Evolutionary conservation across 2,797 vertebrate species (phyloP).

Genomic region (Labeo calbasu): DNA sequence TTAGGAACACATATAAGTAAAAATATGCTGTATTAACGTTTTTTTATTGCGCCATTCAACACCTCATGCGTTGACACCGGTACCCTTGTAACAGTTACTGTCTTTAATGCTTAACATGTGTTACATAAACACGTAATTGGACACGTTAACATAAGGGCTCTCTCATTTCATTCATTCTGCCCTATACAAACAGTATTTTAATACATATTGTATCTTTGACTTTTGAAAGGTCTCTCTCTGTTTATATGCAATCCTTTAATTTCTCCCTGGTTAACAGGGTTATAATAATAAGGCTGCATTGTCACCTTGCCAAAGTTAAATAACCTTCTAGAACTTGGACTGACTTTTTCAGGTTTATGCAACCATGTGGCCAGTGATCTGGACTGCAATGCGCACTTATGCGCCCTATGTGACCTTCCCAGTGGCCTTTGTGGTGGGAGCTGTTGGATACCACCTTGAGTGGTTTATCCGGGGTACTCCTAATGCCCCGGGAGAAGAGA

Average conservation of each 20-base stretch:
- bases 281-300: not conserved
- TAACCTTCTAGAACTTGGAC: not conserved
- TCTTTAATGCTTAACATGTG: not conserved
- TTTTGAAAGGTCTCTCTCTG: not conserved
- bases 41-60: not conserved
- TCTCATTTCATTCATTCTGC: not conserved
- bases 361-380: conserved; percentile 91
- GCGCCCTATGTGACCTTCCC: conserved; percentile 96
- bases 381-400: conserved; percentile 87
- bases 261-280: not conserved
- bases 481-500: conserved; percentile 80
- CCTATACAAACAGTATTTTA: not conserved
- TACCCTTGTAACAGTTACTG: not conserved
- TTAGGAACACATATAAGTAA: not conserved
- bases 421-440: conserved; percentile 93
- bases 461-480: conserved; percentile 89
- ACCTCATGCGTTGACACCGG: not conserved
- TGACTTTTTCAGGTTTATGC: conserved; percentile 15
- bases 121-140: not conserved
- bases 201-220: not conserved
- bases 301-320: not conserved
- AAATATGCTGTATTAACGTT: too few species aligned
- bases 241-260: not conserved
- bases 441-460: conserved; percentile 94
- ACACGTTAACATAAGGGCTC: not conserved